A percentile compares a stretch with the other conserved stretches of the same genome.
phyloP scores from a whole-genome alignment of 2,797 vertebrate genomes.

The Bufotes viridis region DNA sequence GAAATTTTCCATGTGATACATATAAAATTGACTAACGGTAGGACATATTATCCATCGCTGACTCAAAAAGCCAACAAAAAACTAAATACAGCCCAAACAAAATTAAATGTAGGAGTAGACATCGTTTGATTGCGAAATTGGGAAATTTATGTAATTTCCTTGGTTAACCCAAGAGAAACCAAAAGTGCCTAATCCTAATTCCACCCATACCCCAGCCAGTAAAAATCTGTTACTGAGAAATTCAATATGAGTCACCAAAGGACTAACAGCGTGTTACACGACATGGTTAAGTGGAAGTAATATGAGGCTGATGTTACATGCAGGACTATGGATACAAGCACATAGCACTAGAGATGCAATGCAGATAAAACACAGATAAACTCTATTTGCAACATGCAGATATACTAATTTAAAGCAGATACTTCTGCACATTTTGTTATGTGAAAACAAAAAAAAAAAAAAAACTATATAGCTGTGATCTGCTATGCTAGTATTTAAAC shows the following conservation, averaged over 20 bases:
- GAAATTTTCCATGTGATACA: neutral
- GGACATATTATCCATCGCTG: neutral
- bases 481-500: slow-evolving; percentile 15
- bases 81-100: neutral
- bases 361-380: neutral
- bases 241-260: neutral
- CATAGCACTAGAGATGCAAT: neutral
- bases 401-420: neutral
- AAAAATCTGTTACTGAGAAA: neutral
- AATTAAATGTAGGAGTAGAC: neutral
- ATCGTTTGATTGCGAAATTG: neutral
- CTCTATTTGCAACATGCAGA: neutral
- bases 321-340: neutral
- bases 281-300: neutral
- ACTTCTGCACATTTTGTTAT: neutral
- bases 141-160: neutral
- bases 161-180: neutral
- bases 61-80: neutral
- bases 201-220: neutral
- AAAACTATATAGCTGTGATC: neutral
- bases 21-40: neutral
- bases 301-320: neutral
- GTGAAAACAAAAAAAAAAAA: neutral
- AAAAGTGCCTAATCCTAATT: neutral
- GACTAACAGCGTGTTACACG: neutral